Evolutionary conservation across 1,140 invertebrate genomes (phyloP), one percentile per base, ranked within the genome.

Genomic region (Pseudoatta argentina): DNA sequence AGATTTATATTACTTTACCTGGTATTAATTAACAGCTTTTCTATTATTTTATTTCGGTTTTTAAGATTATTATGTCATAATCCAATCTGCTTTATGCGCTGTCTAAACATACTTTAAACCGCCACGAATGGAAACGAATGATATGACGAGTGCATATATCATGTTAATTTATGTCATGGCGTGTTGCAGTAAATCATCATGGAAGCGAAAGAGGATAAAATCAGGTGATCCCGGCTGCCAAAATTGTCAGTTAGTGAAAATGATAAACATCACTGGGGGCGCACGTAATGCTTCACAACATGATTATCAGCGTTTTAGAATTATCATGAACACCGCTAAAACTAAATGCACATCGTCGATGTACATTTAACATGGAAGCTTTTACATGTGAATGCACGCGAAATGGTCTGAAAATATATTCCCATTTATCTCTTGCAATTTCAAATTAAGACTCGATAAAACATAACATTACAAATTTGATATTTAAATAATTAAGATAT

Each of bases 191-290:
- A 83, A 83, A 83, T 83, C 55, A 73, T 61, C 55, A 27, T 61
- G 69, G 14, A 12, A 34, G 39, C 55, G 69, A 83, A 75, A 75
- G 79, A 75, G 79, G 39, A 61, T 82, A 83, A 83, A 83, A 83
- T 83, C 79, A 55, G 27, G 39, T 55, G 27, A 83, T 61, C 79
- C 5, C 55, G 55, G 24, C 39, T 83, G 79, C 55, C 79, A 75
- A 75, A 83, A 83, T 83, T 83, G 79, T 83, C 79, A 75, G 79
- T 75, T 83, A 83, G 71, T 57, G 79, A 83, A 75, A 83, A 75
- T 83, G 79, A 83, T 83, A 83, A 83, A 75, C 79, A 75, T 83
- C 69, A 55, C 69, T 75, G n/a, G 79, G 5, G 39, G 57, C 69
- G 55, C 12, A 53, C 8, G 77, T 27, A 16, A 34, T 61, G 24